Evolutionary conservation across 2,113 vertebrate genomes (phyloP).

Genomic region (Coryphaenoides rupestris): DNA sequence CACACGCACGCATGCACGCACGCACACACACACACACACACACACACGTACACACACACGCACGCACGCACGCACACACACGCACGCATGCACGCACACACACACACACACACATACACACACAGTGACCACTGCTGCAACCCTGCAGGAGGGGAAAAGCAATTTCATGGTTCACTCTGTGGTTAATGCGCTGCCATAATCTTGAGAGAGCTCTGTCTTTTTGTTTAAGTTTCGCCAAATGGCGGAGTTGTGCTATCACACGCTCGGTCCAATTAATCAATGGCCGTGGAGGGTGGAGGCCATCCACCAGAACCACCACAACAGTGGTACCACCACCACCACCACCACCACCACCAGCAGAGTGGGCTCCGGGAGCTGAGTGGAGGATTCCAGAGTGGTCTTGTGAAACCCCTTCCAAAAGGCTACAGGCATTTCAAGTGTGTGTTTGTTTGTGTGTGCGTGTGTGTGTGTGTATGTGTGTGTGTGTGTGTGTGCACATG

Average conservation of each 20-base stretch:
- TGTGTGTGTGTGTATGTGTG: too few relatives aligned
- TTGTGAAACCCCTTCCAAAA: not conserved
- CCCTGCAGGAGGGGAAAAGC: conserved; percentile 75
- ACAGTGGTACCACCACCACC: too few relatives aligned
- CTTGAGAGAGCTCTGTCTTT: conserved; percentile 70
- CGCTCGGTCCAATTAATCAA: conserved; percentile 74
- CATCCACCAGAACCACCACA: too few relatives aligned
- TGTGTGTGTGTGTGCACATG: too few relatives aligned
- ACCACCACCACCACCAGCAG: not conserved
- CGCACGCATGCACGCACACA: too few relatives aligned
- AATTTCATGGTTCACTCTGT: conserved; percentile 81
- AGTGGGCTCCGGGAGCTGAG: conserved; percentile 43
- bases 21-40: too few relatives aligned
- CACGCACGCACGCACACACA: too few relatives aligned
- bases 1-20: too few relatives aligned
- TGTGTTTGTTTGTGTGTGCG: too few relatives aligned
- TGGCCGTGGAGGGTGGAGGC: conserved; percentile 36
- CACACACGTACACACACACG: too few relatives aligned
- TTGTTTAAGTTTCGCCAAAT: conserved; percentile 75
- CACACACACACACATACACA: too few relatives aligned
- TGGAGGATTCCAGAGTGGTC: conserved; percentile 51
- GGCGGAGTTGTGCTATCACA: conserved; percentile 69
- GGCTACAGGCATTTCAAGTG: too few relatives aligned
- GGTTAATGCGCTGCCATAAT: conserved; percentile 71
- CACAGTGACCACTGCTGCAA: conserved; percentile 41